A percentile compares a stretch with the other conserved stretches of the same genome.
Evolutionary conservation across 35 echinoderm and acorn worm genomes (phyloP).

Genomic region (Stichopus chloronotus): DNA sequence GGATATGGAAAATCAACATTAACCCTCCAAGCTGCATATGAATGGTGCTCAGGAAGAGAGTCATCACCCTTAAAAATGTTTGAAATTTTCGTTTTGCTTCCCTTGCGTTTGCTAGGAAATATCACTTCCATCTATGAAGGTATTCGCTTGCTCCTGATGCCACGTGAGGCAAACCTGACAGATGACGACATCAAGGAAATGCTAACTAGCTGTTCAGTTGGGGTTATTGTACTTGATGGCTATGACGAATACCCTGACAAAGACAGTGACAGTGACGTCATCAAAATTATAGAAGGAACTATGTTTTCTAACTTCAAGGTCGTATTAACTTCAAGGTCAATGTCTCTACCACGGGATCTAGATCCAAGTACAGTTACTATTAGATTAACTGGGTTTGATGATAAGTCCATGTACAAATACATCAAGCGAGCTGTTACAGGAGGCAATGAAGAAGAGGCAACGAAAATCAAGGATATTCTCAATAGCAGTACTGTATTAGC

Average conservation of each 20-base stretch:
- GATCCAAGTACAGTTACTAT: not conserved
- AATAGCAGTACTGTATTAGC: not conserved
- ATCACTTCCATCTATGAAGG: not conserved
- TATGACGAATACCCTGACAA: conserved; percentile 22
- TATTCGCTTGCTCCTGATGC: not conserved
- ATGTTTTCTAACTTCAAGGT: conserved; percentile 30
- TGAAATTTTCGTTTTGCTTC: conserved; percentile 1
- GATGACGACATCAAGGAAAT: conserved; percentile 16
- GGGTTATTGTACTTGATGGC: too few relatives aligned
- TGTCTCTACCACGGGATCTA: not conserved
- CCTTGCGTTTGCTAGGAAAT: not conserved
- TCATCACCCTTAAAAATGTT: not conserved
- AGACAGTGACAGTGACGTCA: not conserved
- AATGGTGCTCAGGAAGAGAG: not conserved
- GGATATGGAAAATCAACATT: conserved; percentile 21
- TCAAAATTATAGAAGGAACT: not conserved
- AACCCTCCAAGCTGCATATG: not conserved
- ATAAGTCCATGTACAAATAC: not conserved
- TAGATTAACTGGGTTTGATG: conserved; percentile 8
- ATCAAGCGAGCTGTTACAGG: not conserved
- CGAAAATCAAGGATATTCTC: not conserved
- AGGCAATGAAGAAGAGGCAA: not conserved
- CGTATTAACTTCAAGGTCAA: not conserved
- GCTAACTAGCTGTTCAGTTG: not conserved
- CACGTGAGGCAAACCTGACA: not conserved